Conservation (phyloP, 2,888 invertebrate genomes). For the Dryocosmus kuriphilus region DNA sequence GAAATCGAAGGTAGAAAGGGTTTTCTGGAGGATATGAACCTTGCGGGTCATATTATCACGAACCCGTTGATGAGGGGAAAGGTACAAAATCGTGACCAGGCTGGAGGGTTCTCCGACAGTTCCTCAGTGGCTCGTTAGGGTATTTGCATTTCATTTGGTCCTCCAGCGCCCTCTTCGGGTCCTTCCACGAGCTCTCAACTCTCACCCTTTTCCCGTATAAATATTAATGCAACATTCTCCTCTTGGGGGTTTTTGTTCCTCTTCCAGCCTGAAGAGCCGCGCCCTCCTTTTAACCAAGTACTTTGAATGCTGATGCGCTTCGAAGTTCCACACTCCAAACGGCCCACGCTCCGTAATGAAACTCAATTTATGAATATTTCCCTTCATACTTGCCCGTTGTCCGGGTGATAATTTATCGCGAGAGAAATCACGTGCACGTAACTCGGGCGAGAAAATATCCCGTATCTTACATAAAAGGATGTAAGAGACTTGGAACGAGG, state of each 20-base stretch:
- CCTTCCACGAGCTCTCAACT: conserved; percentile 55
- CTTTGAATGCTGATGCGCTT: conserved; percentile 77
- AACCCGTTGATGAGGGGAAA: conserved; percentile 73
- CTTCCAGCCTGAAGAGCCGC: conserved; percentile 61
- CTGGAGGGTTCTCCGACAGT: conserved; percentile 72
- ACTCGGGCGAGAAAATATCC: background rate
- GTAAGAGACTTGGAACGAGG: conserved; percentile 1
- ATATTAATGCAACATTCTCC: conserved; percentile 78
- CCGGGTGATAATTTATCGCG: conserved; percentile 56
- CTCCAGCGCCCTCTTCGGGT: conserved; percentile 50
- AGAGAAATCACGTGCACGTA: conserved; percentile 53
- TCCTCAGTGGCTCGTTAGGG: conserved; percentile 78
- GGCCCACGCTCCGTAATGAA: conserved; percentile 71
- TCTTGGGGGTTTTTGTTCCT: conserved; percentile 76
- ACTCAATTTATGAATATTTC: conserved; percentile 71
- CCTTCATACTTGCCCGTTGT: conserved; percentile 51
- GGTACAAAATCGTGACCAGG: conserved; percentile 71
- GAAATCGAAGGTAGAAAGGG: background rate
- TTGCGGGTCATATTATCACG: conserved; percentile 62
- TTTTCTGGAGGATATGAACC: background rate
- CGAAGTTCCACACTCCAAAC: conserved; percentile 56
- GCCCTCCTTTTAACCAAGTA: conserved; percentile 66
- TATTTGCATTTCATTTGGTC: conserved; percentile 77
- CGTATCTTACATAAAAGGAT: background rate
- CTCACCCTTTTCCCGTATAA: conserved; percentile 74